Percentiles rank a stretch among this genome's conserved stretches.
Evolutionary conservation across 2,113 vertebrate species (phyloP).

Genomic region (Lagopus muta): DNA sequence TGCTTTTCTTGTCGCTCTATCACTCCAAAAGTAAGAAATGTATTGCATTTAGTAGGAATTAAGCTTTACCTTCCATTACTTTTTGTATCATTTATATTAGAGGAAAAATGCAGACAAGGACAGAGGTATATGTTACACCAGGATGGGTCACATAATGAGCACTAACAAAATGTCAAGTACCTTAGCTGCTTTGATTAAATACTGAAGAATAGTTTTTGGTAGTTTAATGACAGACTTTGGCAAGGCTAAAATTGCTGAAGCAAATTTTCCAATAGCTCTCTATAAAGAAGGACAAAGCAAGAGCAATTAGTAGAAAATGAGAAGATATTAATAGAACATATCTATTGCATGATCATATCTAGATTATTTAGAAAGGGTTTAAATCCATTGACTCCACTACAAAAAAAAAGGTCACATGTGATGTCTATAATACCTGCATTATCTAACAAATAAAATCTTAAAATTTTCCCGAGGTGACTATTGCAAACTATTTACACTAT

Average conservation of each 20-base stretch:
- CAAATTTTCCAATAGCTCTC: slow-evolving; percentile 99
- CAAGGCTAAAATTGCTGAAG: slow-evolving; percentile 96
- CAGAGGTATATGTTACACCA: not conserved
- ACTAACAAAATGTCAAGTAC: slow-evolving; percentile 82
- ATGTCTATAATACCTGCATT: not conserved
- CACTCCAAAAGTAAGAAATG: not conserved
- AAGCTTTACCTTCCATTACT: not conserved
- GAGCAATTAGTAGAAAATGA: slow-evolving; percentile 83
- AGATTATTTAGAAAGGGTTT: not conserved
- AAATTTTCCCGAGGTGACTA: not conserved
- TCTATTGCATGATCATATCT: not conserved
- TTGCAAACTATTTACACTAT: not conserved
- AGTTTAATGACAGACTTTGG: slow-evolving; percentile 99
- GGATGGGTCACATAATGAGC: slow-evolving; percentile 58
- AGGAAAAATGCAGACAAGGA: slow-evolving; percentile 78
- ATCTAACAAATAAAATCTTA: not conserved
- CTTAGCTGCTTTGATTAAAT: slow-evolving; percentile 97
- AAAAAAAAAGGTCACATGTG: not conserved
- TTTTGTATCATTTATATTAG: slow-evolving; percentile 11
- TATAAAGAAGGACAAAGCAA: slow-evolving; percentile 90
- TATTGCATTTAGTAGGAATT: not conserved
- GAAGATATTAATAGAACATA: slow-evolving; percentile 51
- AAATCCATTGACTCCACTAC: not conserved
- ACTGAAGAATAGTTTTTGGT: slow-evolving; percentile 98
- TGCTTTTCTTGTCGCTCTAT: not conserved